Evolutionary conservation across 2,113 vertebrate species (phyloP).

Genomic region (Nycticryphes semicollaris): DNA sequence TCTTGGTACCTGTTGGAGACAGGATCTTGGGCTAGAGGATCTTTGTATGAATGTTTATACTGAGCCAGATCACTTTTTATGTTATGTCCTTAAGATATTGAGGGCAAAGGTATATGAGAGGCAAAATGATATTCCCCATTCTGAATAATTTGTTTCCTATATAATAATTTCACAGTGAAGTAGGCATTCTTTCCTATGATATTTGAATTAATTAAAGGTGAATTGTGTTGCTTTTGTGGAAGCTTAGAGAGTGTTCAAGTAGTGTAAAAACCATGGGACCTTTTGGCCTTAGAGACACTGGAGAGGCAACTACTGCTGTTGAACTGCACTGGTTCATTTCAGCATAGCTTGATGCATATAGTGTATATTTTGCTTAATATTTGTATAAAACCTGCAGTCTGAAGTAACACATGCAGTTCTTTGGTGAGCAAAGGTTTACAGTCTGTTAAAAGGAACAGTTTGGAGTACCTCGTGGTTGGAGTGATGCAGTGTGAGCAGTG

Average conservation of each 20-base stretch:
- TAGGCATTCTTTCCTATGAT: background rate
- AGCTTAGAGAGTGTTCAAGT: background rate
- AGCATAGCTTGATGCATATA: background rate
- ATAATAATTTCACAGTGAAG: background rate
- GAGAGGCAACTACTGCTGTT: background rate
- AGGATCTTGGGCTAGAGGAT: background rate
- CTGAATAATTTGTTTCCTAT: background rate
- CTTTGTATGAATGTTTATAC: background rate
- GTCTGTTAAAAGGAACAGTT: background rate
- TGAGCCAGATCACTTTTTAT: background rate
- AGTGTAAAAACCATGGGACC: background rate
- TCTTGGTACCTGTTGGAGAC: background rate
- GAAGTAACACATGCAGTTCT: background rate
- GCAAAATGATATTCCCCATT: background rate
- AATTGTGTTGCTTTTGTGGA: background rate
- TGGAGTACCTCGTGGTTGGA: background rate
- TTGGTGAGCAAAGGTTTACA: background rate
- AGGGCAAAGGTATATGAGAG: accelerated
- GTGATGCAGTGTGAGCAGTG: background rate
- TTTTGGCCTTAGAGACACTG: background rate
- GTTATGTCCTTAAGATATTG: background rate
- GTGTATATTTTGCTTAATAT: background rate
- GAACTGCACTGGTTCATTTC: background rate
- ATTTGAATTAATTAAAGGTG: background rate
- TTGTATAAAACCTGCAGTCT: background rate